Evolutionary conservation across 2,888 invertebrate genomes (phyloP).

Genomic region (Argynnis bischoffii): DNA sequence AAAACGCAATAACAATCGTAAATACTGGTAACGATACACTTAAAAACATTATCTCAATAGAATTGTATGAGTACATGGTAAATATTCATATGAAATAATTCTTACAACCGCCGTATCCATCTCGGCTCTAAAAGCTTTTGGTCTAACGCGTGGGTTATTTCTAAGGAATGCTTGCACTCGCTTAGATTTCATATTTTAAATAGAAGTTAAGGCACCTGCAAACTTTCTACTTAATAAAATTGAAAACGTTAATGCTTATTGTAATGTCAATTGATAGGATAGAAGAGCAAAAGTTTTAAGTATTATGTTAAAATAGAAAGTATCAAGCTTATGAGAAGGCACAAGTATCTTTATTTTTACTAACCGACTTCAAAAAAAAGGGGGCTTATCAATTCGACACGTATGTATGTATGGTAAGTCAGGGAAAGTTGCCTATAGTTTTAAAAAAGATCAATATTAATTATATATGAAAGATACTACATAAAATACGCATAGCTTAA

Average conservation of each 20-base stretch:
- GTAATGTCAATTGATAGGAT: too few relatives aligned
- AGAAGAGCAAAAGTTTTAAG: too few relatives aligned
- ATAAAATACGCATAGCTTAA: too few relatives aligned
- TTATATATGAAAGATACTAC: too few relatives aligned
- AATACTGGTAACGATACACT: not conserved
- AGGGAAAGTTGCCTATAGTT: too few relatives aligned
- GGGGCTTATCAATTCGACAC: too few relatives aligned
- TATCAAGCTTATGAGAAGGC: too few relatives aligned
- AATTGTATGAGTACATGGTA: slow-evolving; percentile 1
- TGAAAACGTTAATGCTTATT: slow-evolving; percentile 1
- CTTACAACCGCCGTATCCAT: slow-evolving; percentile 47
- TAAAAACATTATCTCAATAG: not conserved
- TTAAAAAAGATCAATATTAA: too few relatives aligned
- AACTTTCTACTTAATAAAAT: slow-evolving; percentile 38
- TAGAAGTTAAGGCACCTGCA: slow-evolving; percentile 36
- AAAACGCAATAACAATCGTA: not conserved
- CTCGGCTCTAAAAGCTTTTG: slow-evolving; percentile 69
- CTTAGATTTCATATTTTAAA: slow-evolving; percentile 62
- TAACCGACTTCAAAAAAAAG: too few relatives aligned
- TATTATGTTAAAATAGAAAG: too few relatives aligned
- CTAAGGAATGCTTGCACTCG: slow-evolving; percentile 53
- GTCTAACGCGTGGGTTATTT: slow-evolving; percentile 59
- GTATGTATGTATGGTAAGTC: too few relatives aligned
- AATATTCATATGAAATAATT: slow-evolving; percentile 17
- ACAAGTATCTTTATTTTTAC: too few relatives aligned